Conservation (phyloP, 2,113 vertebrate species). For the Paramormyrops kingsleyae region DNA sequence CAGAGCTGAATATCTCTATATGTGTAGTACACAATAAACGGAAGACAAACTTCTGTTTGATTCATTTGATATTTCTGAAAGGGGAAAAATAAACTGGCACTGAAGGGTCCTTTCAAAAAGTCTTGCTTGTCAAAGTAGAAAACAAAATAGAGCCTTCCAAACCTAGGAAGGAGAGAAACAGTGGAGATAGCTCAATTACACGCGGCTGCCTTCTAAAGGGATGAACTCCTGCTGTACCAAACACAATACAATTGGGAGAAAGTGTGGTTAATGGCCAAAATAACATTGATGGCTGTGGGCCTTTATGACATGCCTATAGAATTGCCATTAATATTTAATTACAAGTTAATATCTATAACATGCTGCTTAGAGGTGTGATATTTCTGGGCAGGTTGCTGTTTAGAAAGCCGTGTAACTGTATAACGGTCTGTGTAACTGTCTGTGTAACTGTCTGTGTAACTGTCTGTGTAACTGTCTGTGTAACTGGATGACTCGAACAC, state of each 20-base stretch:
- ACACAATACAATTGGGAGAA: neutral
- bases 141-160: neutral
- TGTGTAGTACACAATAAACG: neutral
- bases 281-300: neutral
- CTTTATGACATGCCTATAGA: neutral
- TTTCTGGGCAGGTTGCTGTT: neutral
- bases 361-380: neutral
- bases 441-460: neutral
- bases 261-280: neutral
- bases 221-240: neutral
- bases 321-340: neutral
- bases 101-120: neutral
- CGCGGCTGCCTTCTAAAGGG: neutral
- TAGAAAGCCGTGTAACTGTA: neutral
- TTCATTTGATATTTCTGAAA: neutral
- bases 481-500: neutral
- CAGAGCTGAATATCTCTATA: no score
- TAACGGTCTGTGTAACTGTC: no score
- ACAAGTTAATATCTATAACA: neutral
- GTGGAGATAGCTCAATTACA: neutral
- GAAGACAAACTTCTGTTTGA: neutral
- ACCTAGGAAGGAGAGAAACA: neutral
- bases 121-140: neutral
- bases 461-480: neutral
- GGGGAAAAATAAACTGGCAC: neutral